Conservation (phyloP, 2,113 vertebrate species). For the Bambusicola thoracicus region DNA sequence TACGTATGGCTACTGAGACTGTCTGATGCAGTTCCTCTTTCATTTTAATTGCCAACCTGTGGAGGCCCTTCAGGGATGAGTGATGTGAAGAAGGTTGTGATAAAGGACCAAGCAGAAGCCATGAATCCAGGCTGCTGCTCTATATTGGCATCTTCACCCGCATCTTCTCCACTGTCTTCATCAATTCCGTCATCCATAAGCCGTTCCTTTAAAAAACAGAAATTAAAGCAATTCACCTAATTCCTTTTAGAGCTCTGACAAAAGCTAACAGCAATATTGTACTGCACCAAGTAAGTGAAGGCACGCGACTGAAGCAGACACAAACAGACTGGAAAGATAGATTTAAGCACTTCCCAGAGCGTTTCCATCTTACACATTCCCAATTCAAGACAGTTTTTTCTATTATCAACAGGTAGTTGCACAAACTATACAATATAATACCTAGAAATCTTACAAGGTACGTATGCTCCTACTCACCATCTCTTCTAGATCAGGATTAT, state of each 20-base stretch:
- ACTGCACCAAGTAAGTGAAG: neutral
- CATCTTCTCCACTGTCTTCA: constrained; percentile 87
- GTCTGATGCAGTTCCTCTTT: constrained; percentile 61
- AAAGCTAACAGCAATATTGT: neutral
- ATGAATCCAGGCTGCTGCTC: constrained; percentile 85
- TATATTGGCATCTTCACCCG: constrained; percentile 79
- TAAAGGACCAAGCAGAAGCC: constrained; percentile 94
- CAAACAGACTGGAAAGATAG: neutral
- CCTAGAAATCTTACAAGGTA: neutral
- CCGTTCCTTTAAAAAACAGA: constrained; percentile 84
- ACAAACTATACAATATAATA: neutral
- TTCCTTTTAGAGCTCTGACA: neutral
- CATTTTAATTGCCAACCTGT: constrained; percentile 89
- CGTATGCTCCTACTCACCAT: constrained; percentile 79
- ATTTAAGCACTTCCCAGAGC: neutral
- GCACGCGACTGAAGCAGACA: neutral
- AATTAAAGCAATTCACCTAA: constrained; percentile 29
- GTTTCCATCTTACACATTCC: neutral
- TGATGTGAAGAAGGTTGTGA: constrained; percentile 96
- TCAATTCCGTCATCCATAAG: constrained; percentile 90
- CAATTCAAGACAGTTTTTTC: neutral
- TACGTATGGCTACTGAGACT: constrained; percentile 23
- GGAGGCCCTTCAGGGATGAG: constrained; percentile 94
- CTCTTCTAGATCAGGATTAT: constrained; percentile 87
- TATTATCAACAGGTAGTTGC: neutral